These are phyloP conservation scores for Terebella lapidaria DNA, from an alignment of 2,888 invertebrate species.

Conservation along the genomic window DNA sequence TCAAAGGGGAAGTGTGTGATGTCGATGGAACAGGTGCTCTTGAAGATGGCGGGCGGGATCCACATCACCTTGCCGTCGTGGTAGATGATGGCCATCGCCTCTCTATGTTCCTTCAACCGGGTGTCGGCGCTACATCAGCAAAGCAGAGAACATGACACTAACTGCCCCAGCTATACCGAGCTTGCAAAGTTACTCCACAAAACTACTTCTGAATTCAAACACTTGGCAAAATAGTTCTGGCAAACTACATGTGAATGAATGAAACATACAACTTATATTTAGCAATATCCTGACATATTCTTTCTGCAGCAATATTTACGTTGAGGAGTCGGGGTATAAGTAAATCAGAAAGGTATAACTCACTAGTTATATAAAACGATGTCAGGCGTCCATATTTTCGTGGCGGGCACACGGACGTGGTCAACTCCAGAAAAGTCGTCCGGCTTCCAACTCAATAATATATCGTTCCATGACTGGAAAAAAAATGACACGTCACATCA, in stretches of 20 bases:
- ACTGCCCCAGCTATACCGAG: too few species aligned
- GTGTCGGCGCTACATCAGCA: slow-evolving; percentile 50
- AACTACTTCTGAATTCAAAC: too few species aligned
- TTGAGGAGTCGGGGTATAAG: too few species aligned
- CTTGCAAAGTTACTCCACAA: too few species aligned
- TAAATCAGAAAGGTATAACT: slow-evolving; percentile 19
- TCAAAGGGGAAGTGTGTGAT: slow-evolving; percentile 51
- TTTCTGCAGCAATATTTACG: too few species aligned
- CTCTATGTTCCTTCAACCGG: slow-evolving; percentile 45
- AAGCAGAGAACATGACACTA: too few species aligned
- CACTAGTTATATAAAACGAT: slow-evolving; percentile 50
- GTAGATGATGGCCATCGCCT: slow-evolving; percentile 41
- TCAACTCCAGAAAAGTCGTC: slow-evolving; percentile 39
- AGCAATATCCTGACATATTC: too few species aligned
- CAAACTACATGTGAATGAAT: too few species aligned
- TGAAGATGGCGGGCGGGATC: slow-evolving; percentile 46
- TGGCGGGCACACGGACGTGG: slow-evolving; percentile 40
- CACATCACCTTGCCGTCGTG: slow-evolving; percentile 37
- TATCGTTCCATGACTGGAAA: slow-evolving; percentile 45
- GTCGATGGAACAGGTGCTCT: slow-evolving; percentile 49
- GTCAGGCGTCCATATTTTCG: slow-evolving; percentile 50
- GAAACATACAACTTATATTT: too few species aligned
- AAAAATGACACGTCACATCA: too few species aligned
- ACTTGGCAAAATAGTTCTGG: too few species aligned
- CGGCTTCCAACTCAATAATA: slow-evolving; percentile 43